Percentiles rank a stretch among this genome's conserved stretches.
phyloP scores from a whole-genome alignment of 2,113 vertebrate genomes.

The Tupaia chinensis region DNA sequence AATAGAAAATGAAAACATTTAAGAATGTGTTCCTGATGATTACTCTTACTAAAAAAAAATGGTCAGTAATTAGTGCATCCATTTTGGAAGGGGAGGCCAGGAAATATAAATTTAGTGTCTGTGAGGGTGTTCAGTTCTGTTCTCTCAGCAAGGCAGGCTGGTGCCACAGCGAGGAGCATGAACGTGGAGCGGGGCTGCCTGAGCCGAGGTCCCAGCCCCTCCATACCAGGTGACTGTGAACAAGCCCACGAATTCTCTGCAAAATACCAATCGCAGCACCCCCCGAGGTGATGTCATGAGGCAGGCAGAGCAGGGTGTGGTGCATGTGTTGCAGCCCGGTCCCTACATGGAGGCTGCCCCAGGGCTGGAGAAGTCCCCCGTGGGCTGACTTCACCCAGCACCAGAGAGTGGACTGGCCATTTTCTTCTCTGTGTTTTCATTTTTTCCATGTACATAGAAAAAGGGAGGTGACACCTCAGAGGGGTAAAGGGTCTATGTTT shows the following conservation, averaged over 20 bases:
- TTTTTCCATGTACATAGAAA: neutral
- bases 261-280: neutral
- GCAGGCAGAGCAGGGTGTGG: neutral
- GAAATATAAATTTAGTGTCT: slow-evolving; percentile 61
- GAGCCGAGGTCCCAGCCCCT: neutral
- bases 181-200: neutral
- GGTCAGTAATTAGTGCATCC: slow-evolving; percentile 50
- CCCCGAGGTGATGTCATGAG: fast-evolving
- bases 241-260: neutral
- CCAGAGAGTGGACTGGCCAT: neutral
- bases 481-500: fast-evolving
- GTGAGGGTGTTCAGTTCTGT: neutral
- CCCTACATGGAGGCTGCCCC: neutral
- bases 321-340: fast-evolving
- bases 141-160: neutral
- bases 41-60: slow-evolving; percentile 63
- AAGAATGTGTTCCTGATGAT: slow-evolving; percentile 65
- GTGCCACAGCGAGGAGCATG: neutral
- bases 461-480: neutral
- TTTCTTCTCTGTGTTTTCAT: neutral
- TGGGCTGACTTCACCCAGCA: neutral
- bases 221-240: neutral
- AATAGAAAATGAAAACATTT: slow-evolving; percentile 60
- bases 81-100: slow-evolving; percentile 69
- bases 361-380: neutral